phyloP scores from a whole-genome alignment of 2,113 vertebrate species.

The Notechis scutatus region DNA sequence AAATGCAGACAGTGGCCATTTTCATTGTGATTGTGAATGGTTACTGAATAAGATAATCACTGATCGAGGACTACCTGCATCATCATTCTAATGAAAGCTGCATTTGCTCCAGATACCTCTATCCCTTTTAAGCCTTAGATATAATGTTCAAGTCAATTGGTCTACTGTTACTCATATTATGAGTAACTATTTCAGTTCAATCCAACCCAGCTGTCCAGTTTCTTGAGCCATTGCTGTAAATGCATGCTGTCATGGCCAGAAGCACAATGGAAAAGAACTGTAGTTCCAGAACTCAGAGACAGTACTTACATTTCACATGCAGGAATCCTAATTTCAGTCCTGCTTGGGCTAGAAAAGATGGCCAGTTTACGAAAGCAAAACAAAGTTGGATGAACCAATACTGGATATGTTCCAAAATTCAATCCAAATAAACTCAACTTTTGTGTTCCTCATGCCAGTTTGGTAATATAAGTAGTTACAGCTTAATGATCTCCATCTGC shows the following conservation, averaged over 20 bases:
- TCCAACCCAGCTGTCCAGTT: neutral
- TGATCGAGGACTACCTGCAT: neutral
- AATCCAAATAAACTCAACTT: neutral
- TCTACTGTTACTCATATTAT: neutral
- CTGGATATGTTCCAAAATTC: neutral
- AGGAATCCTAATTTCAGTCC: neutral
- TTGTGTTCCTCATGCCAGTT: neutral
- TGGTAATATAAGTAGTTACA: conserved; percentile 5
- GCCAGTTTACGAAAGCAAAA: neutral
- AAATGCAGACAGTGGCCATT: neutral
- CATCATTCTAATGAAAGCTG: neutral
- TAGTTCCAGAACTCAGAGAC: neutral
- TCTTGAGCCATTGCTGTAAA: neutral
- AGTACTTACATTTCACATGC: neutral
- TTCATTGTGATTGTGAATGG: neutral
- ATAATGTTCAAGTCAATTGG: neutral
- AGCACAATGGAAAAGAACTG: neutral
- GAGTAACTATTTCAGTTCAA: neutral
- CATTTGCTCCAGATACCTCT: neutral
- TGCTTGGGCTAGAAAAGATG: neutral
- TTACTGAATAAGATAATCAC: neutral
- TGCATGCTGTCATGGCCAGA: neutral
- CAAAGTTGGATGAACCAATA: neutral
- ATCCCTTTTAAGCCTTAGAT: neutral
- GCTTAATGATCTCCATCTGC: conserved; percentile 43